phyloP scores from a whole-genome alignment of 37 sponge, comb jelly and placozoan genomes.

The Aplysina aerophoba region DNA sequence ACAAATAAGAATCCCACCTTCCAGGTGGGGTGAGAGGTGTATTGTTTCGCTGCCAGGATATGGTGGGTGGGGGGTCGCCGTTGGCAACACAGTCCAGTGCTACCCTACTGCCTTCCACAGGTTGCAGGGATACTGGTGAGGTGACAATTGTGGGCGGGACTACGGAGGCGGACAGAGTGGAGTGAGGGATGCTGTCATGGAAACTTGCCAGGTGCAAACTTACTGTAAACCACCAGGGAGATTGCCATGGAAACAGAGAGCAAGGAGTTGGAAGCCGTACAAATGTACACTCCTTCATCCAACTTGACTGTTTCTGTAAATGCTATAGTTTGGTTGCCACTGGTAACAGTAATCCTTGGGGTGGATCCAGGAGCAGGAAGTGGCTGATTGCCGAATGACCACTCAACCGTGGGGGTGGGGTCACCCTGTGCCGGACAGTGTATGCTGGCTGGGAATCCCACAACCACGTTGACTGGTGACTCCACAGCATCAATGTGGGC shows the following conservation, averaged over 20 bases:
- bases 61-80: constrained; percentile 44
- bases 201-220: constrained; percentile 13
- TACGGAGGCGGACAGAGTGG: not conserved
- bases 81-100: not conserved
- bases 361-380: not conserved
- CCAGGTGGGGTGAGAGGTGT: no score
- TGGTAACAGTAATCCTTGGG: constrained; percentile 12
- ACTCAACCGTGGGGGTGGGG: constrained; percentile 37
- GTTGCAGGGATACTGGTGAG: not conserved
- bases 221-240: constrained; percentile 47
- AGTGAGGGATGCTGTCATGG: not conserved
- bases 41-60: constrained; percentile 35
- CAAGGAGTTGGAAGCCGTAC: constrained; percentile 49
- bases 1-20: no score
- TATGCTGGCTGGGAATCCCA: constrained; percentile 35
- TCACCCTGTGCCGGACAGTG: constrained; percentile 59
- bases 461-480: constrained; percentile 24
- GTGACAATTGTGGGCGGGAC: constrained; percentile 33
- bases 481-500: constrained; percentile 6
- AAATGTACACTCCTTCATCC: constrained; percentile 55
- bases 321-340: constrained; percentile 31
- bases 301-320: not conserved
- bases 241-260: not conserved
- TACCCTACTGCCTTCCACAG: constrained; percentile 3
- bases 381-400: not conserved